Evolutionary conservation across 2,797 vertebrate genomes (phyloP), one percentile per base, ranked within the genome.

Genomic region (Malurus leucopterus): DNA sequence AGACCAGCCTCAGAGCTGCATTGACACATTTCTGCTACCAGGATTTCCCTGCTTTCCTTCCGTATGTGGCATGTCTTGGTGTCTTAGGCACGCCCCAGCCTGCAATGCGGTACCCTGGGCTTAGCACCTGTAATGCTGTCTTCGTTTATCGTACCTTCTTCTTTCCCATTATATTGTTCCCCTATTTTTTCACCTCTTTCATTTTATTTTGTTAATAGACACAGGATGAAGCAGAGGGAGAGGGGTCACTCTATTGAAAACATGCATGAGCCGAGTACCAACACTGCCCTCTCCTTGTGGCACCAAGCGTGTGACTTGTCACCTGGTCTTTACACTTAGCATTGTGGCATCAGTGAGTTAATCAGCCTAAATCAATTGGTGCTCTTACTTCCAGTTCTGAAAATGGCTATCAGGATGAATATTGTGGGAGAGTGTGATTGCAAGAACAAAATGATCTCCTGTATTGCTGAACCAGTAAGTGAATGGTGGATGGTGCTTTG

Each of bases 181-280:
- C 19, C 43, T 20, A 36, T 51, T 2, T 7, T 2, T 0, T 3
- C 8, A 1, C 4, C 3, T 6, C 16, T 76, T 32, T 44, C 3
- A 16, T 73, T 79, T 59, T 57, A 26, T 88, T 85, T 74, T 61
- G 7, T 83, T 64, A 46, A 71, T 77, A 41, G n/a, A 47, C 20
- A 40, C 4, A 51, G 12, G 21, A 61, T 18, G 26, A 84, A 76
- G 47, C n/a, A 83, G 21, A 53, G 6, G 49, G 53, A 80, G 26
- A 59, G 14, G 9, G 62, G 15, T 19, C 10, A 51, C 8, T 11
- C 22, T 36, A 9, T 11, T 51, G 74, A 75, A 82, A 68, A 49
- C 16, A 26, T 1, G 2, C 10, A 43, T 24, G 17, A 82, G 15
- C n/a, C 24, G 21, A 69, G 10, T 55, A 36, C 19, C 13, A 72